Evolutionary conservation across 2,113 vertebrate species (phyloP).

Genomic region (Poeciliopsis occidentalis): DNA sequence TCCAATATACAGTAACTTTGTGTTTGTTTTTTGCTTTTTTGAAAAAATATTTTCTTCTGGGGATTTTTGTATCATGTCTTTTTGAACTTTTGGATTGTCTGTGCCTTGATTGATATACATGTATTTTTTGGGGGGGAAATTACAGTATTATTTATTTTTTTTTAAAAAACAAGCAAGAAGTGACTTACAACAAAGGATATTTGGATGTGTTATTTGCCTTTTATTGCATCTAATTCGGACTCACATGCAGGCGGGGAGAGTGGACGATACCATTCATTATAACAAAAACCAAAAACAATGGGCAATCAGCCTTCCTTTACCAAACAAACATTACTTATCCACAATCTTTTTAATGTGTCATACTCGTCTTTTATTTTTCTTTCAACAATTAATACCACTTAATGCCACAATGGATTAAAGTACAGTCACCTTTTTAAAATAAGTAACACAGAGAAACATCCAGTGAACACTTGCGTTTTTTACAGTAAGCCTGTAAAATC

Average conservation of each 20-base stretch:
- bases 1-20: too few species aligned
- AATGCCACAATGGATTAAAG: constrained; percentile 87
- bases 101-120: background rate
- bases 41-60: background rate
- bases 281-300: constrained; percentile 33
- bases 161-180: constrained; percentile 3
- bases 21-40: too few species aligned
- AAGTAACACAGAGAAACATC: constrained; percentile 90
- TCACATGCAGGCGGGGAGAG: constrained; percentile 77
- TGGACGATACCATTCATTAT: constrained; percentile 60
- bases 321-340: constrained; percentile 63
- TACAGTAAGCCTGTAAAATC: constrained; percentile 74
- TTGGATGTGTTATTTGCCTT: constrained; percentile 69
- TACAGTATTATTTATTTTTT: background rate
- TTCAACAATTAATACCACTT: constrained; percentile 55
- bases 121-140: background rate
- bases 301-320: constrained; percentile 59
- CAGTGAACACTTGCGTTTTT: constrained; percentile 79
- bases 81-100: background rate
- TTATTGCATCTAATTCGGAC: constrained; percentile 82
- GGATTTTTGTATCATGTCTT: background rate
- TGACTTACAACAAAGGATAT: constrained; percentile 46
- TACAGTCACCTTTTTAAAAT: constrained; percentile 90
- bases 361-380: constrained; percentile 65
- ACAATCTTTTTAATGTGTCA: constrained; percentile 51